phyloP scores from a whole-genome alignment of 2,113 vertebrate genomes.

The Vombatus ursinus region DNA sequence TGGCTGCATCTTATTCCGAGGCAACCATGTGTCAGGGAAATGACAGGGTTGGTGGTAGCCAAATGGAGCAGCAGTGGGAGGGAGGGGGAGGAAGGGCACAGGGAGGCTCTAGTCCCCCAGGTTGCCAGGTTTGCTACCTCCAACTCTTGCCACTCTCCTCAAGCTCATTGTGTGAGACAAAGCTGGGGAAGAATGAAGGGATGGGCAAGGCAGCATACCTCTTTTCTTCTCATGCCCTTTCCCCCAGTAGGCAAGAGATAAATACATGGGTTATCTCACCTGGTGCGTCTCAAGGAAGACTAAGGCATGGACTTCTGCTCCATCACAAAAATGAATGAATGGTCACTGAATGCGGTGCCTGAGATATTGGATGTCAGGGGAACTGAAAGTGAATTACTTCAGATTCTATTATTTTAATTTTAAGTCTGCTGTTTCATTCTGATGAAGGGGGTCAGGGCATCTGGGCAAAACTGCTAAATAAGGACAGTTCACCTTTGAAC shows the following conservation, averaged over 20 bases:
- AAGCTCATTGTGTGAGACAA: background rate
- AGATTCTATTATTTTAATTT: background rate
- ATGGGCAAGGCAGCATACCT: background rate
- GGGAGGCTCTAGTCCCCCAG: slow-evolving; percentile 73
- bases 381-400: background rate
- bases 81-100: slow-evolving; percentile 74
- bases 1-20: slow-evolving; percentile 73
- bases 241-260: background rate
- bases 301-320: background rate
- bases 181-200: background rate
- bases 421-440: background rate
- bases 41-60: slow-evolving; percentile 81
- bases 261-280: background rate
- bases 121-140: slow-evolving; percentile 69
- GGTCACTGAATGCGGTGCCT: background rate
- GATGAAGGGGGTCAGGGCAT: background rate
- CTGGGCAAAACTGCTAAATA: background rate
- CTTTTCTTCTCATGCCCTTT: background rate
- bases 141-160: background rate
- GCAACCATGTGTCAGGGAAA: slow-evolving; percentile 79
- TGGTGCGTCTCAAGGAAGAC: background rate
- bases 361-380: background rate
- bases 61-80: slow-evolving; percentile 48
- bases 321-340: background rate
- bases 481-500: background rate